These are phyloP conservation scores for Scaptomyza graminum DNA, from an alignment of 1,140 invertebrate genomes.

Conservation along the genomic window DNA sequence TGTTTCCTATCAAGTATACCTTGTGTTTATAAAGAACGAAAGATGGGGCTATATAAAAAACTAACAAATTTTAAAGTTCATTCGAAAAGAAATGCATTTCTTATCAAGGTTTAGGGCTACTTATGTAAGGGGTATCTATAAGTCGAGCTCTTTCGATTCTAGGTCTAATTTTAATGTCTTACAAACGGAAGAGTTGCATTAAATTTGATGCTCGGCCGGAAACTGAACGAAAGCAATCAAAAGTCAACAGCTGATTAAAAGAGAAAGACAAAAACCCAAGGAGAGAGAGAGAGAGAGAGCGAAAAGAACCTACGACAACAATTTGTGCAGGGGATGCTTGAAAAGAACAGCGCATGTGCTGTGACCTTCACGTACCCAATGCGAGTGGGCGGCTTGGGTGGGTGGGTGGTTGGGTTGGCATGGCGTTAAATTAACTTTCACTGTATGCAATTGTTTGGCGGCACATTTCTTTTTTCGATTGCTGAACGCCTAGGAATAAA, in stretches of 20 bases:
- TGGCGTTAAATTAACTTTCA: conserved; percentile 32
- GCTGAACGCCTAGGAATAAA: conserved; percentile 66
- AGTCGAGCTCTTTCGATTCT: neutral
- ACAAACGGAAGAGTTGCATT: conserved; percentile 57
- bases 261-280: conserved; percentile 7
- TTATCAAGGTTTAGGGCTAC: too few relatives aligned
- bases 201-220: conserved; percentile 26
- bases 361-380: conserved; percentile 58
- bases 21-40: too few relatives aligned
- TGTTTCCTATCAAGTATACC: neutral
- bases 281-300: neutral
- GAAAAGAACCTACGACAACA: conserved; percentile 73
- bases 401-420: neutral
- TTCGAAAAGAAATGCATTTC: too few relatives aligned
- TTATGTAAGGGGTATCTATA: neutral
- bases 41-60: too few relatives aligned
- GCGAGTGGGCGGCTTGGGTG: neutral
- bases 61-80: too few relatives aligned
- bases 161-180: conserved; percentile 7
- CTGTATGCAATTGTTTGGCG: conserved; percentile 21
- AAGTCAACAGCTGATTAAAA: conserved; percentile 43
- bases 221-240: conserved; percentile 61
- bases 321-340: conserved; percentile 12
- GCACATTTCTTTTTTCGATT: neutral
- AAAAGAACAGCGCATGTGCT: conserved; percentile 59